phyloP scores from a whole-genome alignment of 2,113 vertebrate species.

The Oncorhynchus masou region DNA sequence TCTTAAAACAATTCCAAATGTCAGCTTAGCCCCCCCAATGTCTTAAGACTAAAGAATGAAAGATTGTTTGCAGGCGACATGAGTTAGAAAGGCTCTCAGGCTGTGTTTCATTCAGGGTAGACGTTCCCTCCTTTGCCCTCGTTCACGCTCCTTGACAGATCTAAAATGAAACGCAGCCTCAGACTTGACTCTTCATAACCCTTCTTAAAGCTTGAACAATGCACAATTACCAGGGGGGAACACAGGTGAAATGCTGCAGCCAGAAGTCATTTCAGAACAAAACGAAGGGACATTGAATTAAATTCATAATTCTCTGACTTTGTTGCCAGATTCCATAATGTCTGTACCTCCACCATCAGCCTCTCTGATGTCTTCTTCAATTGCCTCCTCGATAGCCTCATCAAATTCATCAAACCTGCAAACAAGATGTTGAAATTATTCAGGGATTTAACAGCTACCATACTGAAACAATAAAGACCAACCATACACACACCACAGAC shows the following conservation, averaged over 20 bases:
- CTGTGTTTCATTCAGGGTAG: too few species aligned
- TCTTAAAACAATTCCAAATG: too few species aligned
- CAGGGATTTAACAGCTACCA: neutral
- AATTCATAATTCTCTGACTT: neutral
- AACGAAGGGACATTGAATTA: too few species aligned
- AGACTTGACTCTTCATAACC: neutral
- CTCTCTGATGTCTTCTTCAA: constrained; percentile 97
- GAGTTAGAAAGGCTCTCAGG: too few species aligned
- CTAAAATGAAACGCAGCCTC: too few species aligned
- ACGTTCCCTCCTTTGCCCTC: too few species aligned
- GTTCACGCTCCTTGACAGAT: too few species aligned
- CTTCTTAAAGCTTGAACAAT: neutral
- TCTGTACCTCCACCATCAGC: constrained; percentile 91
- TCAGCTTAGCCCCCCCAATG: too few species aligned
- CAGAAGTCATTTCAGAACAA: too few species aligned
- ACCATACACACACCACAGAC: neutral
- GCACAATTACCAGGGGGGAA: neutral
- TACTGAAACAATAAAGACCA: neutral
- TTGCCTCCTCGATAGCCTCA: constrained; percentile 97
- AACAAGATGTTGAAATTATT: neutral
- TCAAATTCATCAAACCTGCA: constrained; percentile 98
- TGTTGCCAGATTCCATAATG: neutral
- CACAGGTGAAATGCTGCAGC: neutral
- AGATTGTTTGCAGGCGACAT: too few species aligned
- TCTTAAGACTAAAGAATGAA: too few species aligned